Percentiles rank a stretch among this genome's conserved stretches.
These are phyloP conservation scores for Hemibagrus wyckioides DNA, from an alignment of 2,113 vertebrate genomes.

Conservation along the genomic window DNA sequence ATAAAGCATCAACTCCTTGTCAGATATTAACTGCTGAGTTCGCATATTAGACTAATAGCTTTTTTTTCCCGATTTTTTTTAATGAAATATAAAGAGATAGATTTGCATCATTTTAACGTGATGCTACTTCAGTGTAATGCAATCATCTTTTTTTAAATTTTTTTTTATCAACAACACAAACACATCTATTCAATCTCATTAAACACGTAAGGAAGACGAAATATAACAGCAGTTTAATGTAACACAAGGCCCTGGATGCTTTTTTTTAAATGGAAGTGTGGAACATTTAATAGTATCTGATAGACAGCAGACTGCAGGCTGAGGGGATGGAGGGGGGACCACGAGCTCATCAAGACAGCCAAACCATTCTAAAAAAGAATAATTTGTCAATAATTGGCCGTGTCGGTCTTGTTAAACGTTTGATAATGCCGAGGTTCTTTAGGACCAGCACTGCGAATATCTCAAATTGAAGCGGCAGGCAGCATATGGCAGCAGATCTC, in stretches of 20 bases:
- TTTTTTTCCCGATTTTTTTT: not conserved
- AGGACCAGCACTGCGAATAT: slow-evolving; percentile 66
- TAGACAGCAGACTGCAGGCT: slow-evolving; percentile 70
- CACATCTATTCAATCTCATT: not conserved
- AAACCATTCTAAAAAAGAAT: slow-evolving; percentile 65
- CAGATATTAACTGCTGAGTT: slow-evolving; percentile 49
- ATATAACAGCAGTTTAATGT: slow-evolving; percentile 71
- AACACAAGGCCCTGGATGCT: slow-evolving; percentile 63
- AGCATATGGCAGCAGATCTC: slow-evolving; percentile 76
- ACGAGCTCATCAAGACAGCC: slow-evolving; percentile 57
- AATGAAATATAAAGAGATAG: not conserved
- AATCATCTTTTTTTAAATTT: not conserved
- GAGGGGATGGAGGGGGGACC: slow-evolving; percentile 50
- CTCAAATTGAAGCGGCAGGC: slow-evolving; percentile 64
- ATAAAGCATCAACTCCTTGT: slow-evolving; percentile 61
- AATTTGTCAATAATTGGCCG: slow-evolving; percentile 82
- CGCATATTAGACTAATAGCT: slow-evolving; percentile 46
- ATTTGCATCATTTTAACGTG: not conserved
- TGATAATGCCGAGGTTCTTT: slow-evolving; percentile 70
- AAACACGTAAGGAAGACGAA: slow-evolving; percentile 70
- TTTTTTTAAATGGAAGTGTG: slow-evolving; percentile 70
- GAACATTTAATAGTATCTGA: slow-evolving; percentile 79
- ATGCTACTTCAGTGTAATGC: not conserved
- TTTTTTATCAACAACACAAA: not conserved
- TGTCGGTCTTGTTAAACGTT: slow-evolving; percentile 74